Conservation (phyloP, 2,113 vertebrate species). For the Mobula hypostoma region DNA sequence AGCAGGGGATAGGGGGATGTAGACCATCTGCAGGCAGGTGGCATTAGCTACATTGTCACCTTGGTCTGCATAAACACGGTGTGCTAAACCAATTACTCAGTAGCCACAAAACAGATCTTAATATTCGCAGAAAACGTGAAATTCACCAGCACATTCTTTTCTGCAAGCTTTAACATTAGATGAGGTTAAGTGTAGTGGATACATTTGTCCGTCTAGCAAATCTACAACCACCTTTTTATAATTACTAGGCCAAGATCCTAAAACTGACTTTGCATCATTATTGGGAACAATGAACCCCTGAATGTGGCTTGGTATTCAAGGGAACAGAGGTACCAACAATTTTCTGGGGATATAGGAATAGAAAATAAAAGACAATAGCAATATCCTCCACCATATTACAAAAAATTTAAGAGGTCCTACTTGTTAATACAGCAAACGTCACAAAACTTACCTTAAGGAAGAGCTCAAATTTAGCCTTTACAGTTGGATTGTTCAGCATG, state of each 20-base stretch:
- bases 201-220: background rate
- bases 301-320: too few species aligned
- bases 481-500: constrained; percentile 77
- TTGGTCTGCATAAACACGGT: too few species aligned
- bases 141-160: background rate
- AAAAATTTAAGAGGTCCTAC: background rate
- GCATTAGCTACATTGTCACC: too few species aligned
- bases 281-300: too few species aligned
- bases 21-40: too few species aligned
- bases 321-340: too few species aligned
- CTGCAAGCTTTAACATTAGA: too few species aligned
- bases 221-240: background rate
- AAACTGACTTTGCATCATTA: background rate
- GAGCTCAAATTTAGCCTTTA: constrained; percentile 71
- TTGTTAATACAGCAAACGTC: background rate
- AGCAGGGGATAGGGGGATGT: too few species aligned
- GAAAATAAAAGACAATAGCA: background rate
- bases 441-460: constrained; percentile 70
- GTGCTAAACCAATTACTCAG: too few species aligned
- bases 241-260: background rate
- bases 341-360: background rate
- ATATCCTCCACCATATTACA: background rate
- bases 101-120: too few species aligned
- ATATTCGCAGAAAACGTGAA: background rate
- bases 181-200: too few species aligned